phyloP scores from a whole-genome alignment of 2,888 invertebrate genomes.

The Thecocarcelia acutangulata region DNA sequence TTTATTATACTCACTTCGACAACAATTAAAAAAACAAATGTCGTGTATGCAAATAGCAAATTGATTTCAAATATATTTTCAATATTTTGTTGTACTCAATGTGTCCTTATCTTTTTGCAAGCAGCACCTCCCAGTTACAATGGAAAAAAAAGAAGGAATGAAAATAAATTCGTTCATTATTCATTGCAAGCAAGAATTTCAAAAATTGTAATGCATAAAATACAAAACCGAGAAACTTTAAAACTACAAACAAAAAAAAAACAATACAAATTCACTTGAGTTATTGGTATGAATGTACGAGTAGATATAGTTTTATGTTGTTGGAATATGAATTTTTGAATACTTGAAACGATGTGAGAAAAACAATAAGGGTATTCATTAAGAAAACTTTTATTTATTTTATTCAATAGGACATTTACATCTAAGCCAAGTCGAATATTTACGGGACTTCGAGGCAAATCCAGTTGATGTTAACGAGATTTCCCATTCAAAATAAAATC shows the following conservation, averaged over 20 bases:
- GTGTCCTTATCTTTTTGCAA: too few species aligned
- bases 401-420: too few species aligned
- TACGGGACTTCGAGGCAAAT: too few species aligned
- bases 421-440: too few species aligned
- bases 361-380: conserved; percentile 14
- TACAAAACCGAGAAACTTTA: conserved; percentile 30
- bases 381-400: too few species aligned
- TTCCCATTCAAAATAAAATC: too few species aligned
- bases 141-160: background rate
- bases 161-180: conserved; percentile 32
- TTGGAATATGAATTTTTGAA: conserved; percentile 37
- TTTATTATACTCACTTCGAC: conserved; percentile 11
- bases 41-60: conserved; percentile 33
- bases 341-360: conserved; percentile 1
- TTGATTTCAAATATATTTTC: conserved; percentile 31
- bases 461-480: too few species aligned
- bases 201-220: conserved; percentile 43
- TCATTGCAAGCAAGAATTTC: conserved; percentile 47
- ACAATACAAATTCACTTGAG: conserved; percentile 48
- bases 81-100: background rate
- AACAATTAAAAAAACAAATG: background rate
- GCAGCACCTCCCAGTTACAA: background rate
- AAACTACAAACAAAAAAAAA: conserved; percentile 4
- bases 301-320: conserved; percentile 4
- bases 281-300: background rate